phyloP scores from a whole-genome alignment of 23 tunicate genomes.

The Trididemnum clinides region DNA sequence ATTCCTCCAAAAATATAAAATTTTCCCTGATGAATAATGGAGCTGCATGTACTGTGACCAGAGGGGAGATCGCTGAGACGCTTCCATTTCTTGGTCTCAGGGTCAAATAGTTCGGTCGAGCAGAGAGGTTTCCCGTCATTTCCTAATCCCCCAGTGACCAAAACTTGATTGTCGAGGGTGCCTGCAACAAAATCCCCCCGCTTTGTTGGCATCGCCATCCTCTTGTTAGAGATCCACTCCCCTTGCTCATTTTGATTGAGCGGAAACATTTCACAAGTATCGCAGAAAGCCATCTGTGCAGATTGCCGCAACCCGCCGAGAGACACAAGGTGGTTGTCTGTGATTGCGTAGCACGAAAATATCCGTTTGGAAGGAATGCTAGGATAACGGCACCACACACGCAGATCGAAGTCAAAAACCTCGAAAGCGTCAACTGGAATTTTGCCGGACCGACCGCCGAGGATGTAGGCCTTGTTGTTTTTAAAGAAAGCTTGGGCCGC shows the following conservation, averaged over 20 bases:
- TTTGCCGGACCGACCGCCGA: slow-evolving; percentile 90
- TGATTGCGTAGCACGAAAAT: slow-evolving; percentile 81
- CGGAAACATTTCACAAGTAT: slow-evolving; percentile 78
- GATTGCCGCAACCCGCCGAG: slow-evolving; percentile 81
- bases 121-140: slow-evolving; percentile 78
- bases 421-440: slow-evolving; percentile 86
- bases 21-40: slow-evolving; percentile 40
- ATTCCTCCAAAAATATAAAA: slow-evolving; percentile 81
- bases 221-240: slow-evolving; percentile 71
- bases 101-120: slow-evolving; percentile 76
- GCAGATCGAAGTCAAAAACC: slow-evolving; percentile 64
- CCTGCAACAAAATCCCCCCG: slow-evolving; percentile 79
- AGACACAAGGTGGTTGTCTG: slow-evolving; percentile 65
- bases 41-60: slow-evolving; percentile 56
- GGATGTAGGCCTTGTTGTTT: slow-evolving; percentile 71
- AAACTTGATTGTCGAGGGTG: slow-evolving; percentile 68
- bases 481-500: slow-evolving; percentile 70
- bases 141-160: slow-evolving; percentile 84
- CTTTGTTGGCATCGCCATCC: slow-evolving; percentile 81
- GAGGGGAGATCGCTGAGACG: slow-evolving; percentile 67
- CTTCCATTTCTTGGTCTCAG: slow-evolving; percentile 87
- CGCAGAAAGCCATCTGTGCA: slow-evolving; percentile 82
- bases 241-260: slow-evolving; percentile 66
- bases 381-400: slow-evolving; percentile 69
- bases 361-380: slow-evolving; percentile 64